A percentile compares a stretch with the other conserved stretches of the same genome.
Evolutionary conservation across 2,113 vertebrate genomes (phyloP).

Genomic region (Cercopithecus mona): DNA sequence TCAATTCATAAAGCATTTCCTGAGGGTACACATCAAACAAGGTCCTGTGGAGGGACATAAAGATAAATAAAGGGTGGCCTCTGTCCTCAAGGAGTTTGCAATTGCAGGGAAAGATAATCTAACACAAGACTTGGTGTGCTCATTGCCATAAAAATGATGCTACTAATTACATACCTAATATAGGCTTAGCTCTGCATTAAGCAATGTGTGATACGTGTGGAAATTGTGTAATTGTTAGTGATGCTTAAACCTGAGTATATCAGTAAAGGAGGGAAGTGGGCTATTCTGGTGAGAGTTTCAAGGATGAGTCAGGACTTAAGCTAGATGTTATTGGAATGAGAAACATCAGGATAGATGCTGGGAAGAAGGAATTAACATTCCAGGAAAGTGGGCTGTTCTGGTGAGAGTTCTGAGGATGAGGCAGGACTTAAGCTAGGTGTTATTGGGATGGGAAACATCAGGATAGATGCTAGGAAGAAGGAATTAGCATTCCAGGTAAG

Average conservation of each 20-base stretch:
- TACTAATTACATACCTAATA: neutral
- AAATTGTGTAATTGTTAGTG: neutral
- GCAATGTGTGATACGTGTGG: neutral
- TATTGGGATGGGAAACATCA: neutral
- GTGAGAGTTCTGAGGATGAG: neutral
- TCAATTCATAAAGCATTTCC: slow-evolving; percentile 10
- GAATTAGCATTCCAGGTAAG: neutral
- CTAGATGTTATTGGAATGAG: neutral
- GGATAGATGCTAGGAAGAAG: neutral
- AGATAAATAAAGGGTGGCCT: neutral
- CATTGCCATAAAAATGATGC: neutral
- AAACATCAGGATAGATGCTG: neutral
- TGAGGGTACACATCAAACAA: neutral
- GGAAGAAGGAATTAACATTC: neutral
- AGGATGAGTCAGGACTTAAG: neutral
- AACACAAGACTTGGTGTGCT: neutral
- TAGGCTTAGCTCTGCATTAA: neutral
- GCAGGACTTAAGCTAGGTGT: neutral
- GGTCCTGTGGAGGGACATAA: neutral
- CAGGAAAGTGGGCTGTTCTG: neutral
- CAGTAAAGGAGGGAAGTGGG: neutral
- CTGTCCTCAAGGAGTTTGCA: neutral
- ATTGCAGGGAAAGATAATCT: neutral
- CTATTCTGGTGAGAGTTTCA: neutral
- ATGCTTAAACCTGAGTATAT: slow-evolving; percentile 27